Evolutionary conservation across 2,797 vertebrate species (phyloP).

Genomic region (Malacoctenus gilli): DNA sequence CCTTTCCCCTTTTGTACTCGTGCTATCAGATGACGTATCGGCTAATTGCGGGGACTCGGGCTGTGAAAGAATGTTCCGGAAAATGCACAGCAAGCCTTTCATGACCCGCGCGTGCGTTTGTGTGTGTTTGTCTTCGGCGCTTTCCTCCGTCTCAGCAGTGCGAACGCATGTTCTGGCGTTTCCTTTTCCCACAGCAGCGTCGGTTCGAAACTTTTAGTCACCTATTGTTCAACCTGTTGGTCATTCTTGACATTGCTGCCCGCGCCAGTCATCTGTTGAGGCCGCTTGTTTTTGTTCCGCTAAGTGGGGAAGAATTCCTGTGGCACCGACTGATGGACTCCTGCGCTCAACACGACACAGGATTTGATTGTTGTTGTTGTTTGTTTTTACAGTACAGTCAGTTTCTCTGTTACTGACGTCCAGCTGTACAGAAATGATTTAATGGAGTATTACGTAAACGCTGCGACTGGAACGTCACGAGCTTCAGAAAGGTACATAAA

Average conservation of each 20-base stretch:
- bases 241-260: constrained; percentile 53
- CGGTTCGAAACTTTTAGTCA: constrained; percentile 45
- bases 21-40: constrained; percentile 4
- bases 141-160: constrained; percentile 39
- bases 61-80: constrained; percentile 52
- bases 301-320: constrained; percentile 59
- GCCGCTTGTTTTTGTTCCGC: constrained; percentile 57
- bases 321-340: constrained; percentile 38
- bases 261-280: constrained; percentile 44
- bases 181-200: constrained; percentile 57
- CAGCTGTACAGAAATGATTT: constrained; percentile 43
- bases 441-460: too few relatives aligned
- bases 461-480: background rate
- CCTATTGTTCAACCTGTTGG: constrained; percentile 67
- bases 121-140: constrained; percentile 18
- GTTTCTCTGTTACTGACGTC: constrained; percentile 27
- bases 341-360: constrained; percentile 32
- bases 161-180: constrained; percentile 31
- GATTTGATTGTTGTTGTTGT: constrained; percentile 27
- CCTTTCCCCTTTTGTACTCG: constrained; percentile 53
- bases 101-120: constrained; percentile 9
- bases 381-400: constrained; percentile 30
- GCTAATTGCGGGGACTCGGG: constrained; percentile 28
- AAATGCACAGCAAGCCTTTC: constrained; percentile 33
- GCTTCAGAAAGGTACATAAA: constrained; percentile 1